Conservation (phyloP, 2,888 invertebrate genomes). For the Gerris lacustris region DNA sequence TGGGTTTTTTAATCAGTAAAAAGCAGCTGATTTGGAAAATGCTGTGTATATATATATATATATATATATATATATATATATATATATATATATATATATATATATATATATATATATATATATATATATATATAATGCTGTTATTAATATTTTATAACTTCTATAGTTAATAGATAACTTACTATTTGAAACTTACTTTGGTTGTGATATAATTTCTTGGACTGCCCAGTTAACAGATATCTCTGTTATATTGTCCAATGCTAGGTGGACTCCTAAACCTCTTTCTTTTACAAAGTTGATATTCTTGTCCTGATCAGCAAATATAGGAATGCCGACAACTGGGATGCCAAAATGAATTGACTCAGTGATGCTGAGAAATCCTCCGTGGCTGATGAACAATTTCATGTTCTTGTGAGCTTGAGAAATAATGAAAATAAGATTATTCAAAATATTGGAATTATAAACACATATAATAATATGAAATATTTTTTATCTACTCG, state of each 20-base stretch:
- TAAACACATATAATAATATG: constrained; percentile 6
- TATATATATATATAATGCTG: too few species aligned
- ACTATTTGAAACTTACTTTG: too few species aligned
- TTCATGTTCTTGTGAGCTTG: constrained; percentile 26
- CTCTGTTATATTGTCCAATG: constrained; percentile 13
- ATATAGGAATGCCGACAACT: constrained; percentile 24
- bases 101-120: too few species aligned
- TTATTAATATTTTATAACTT: too few species aligned
- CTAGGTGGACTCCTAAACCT: constrained; percentile 20
- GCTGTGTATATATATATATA: too few species aligned
- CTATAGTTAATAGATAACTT: too few species aligned
- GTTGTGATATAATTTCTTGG: constrained; percentile 10
- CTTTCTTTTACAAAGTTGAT: constrained; percentile 15
- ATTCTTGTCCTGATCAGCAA: constrained; percentile 26
- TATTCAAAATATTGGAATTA: constrained; percentile 9
- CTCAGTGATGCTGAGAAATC: constrained; percentile 24
- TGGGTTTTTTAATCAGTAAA: too few species aligned
- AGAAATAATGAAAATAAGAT: constrained; percentile 4
- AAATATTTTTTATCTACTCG: too few species aligned
- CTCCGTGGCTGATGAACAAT: constrained; percentile 27
- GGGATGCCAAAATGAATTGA: constrained; percentile 25
- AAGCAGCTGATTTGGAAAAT: too few species aligned
- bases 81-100: too few species aligned
- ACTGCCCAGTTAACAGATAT: constrained; percentile 15
- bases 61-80: too few species aligned